Base-by-base conservation (phyloP, 2,888 invertebrate species). In the Allacma fusca region DNA sequence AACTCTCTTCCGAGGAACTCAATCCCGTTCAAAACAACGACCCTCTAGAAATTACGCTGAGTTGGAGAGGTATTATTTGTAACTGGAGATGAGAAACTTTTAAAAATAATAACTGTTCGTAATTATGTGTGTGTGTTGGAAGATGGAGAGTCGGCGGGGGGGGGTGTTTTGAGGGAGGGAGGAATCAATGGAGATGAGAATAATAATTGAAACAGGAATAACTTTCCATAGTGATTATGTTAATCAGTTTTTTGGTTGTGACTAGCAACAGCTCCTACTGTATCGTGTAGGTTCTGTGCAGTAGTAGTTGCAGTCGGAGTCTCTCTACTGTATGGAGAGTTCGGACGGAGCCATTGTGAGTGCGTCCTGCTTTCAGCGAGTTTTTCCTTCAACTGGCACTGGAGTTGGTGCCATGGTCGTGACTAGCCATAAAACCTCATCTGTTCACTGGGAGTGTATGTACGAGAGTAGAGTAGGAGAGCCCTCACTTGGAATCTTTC, bases 331-430 rank as follows among this genome's bases (percentile, higher is more conserved):
- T 50, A 34, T 34, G 9, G 1, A 4, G 28, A n/a, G 1, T 65
- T 28, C 19, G 12, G 65, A 28, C 65, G 65, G 65, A 65, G 65
- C 65, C 28, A 24, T 65, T 26, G 24, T 7, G 12, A 28, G 50
- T 16, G 29, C 65, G 65, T 65, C 65, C 65, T 65, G 65, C 65
- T 24, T 65, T 65, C 65, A 65, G 65, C 28, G n/a, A 65, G 65
- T 28, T 65, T 65, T 29, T 28, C 65, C 28, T 65, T 65, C 26
- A 28, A 65, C 65, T 65, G 65, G 65, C 65, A 28, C 65, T 24
- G 65, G 65, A 65, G 65, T 7, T 26, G 9, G n/a, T 19, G 28
- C 65, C 29, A n/a, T 26, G 29, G 65, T 28, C 65, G 29, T 65
- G 65, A 65, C 65, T 65, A 65, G 29, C 65, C 26, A 65, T 65